Evolutionary conservation across 2,888 invertebrate genomes (phyloP), one percentile per base, ranked within the genome.

Genomic region (Diaperis boleti): DNA sequence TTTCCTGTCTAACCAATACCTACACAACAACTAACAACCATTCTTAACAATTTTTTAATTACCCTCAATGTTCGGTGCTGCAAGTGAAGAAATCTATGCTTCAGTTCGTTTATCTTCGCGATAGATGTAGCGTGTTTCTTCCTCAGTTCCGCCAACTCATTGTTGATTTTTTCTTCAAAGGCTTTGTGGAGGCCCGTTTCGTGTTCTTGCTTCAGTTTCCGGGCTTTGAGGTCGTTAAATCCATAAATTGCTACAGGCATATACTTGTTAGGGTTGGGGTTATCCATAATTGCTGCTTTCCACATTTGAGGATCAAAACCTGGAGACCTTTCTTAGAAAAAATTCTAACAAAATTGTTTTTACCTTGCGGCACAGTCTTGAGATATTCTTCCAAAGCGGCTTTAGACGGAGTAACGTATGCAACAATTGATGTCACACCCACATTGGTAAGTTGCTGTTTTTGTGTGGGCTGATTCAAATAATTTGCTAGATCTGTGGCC

Each of bases 181-280:
- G 90, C 87, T 57, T 91, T 88, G 78, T 97, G 96, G 56, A 92
- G 86, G 55, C 89, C 86, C 0, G 93, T 94, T 82, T 95, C 92
- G 73, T 91, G 88, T 73, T 93, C 88, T 75, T 96, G 96, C 71
- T 91, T 91, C 66, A 92, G 88, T 55, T 95, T 87, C 8, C 98
- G 88, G 81, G 91, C 89, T 78, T 91, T 91, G 4, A 90, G 83
- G 80, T 92, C 91, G 26, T 87, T 84, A 77, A 98, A 97, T 0
- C 98, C 98, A 68, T 96, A 89, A 81, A 98, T 92, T 0, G 97
- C 95, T 7, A 96, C 93, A 0, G 98, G 98, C 75, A 99, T 91
- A 73, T 95, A 92, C 74, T 90, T 89, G 26, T 88, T 88, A 0
- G 94, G 89, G 81, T 98, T 94, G 0, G 98, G 99, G 83, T 99